Evolutionary conservation across 2,888 invertebrate genomes (phyloP), one percentile per base, ranked within the genome.

Genomic region (Hyposoter dolosus): DNA sequence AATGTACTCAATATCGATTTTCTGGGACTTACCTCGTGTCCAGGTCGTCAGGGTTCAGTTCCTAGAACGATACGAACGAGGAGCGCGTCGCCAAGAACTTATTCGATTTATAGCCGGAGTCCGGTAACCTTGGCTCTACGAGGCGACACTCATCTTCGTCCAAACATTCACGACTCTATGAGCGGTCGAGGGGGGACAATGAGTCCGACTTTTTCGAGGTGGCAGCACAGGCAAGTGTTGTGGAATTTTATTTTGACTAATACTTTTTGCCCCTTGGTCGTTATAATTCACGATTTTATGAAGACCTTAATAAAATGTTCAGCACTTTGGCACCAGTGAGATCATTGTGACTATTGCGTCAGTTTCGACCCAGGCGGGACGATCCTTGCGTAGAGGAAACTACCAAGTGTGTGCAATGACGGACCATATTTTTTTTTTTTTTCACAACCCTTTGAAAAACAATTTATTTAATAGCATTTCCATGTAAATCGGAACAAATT

Each of bases 161-260:
- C 97, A 47, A 90, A 83, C 40, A 77, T 82, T 17, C 60, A 77
- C 79, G 85, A 88, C 32, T 53, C 82, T 45, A 95, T 95, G 87
- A 96, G 96, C 88, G 95, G 95, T 85, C 95, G 96, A 60, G 95
- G 95, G 82, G 95, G 96, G 12, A 94, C 95, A 50, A 96, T 96
- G 9, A 95, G 95, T 32, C 95, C 95, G 15, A 95, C 91, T 75
- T 94, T 95, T 43, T 95, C 95, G 86, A 96, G 96, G 95, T 96
- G 85, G 85, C 87, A 87, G 72, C 83, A 96, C 92, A 96, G 95
- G 93, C 92, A 87, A 90, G 71, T 84, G 7, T 60, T n/a, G n/a
- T 40, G 35, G n/a, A 53, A 53, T 72, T 12, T 53, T 72, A 1
- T 23, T 32, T 23, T 12, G 23, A 10, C 7, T 9, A 56, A 19